Conservation (phyloP, 2,888 invertebrate species). For the Margaritifera margaritifera region DNA sequence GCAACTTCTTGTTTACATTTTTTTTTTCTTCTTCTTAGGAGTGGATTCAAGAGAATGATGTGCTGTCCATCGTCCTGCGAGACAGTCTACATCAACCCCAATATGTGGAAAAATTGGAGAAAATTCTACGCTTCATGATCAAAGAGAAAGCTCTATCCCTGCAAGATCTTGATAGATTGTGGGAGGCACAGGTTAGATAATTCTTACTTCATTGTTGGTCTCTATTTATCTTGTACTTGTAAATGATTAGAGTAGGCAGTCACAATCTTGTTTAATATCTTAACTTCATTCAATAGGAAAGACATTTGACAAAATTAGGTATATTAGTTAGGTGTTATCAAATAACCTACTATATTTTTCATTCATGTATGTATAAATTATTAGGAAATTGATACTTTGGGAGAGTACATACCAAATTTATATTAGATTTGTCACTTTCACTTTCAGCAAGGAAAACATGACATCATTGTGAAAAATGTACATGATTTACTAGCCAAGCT, state of each 20-base stretch:
- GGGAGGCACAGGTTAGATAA: constrained; percentile 87
- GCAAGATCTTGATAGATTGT: constrained; percentile 94
- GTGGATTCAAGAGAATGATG: constrained; percentile 96
- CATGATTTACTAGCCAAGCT: constrained; percentile 96
- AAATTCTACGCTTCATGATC: constrained; percentile 96
- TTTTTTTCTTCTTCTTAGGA: constrained; percentile 42
- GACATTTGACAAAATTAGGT: too few species aligned
- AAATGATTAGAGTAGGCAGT: too few species aligned
- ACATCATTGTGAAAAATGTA: constrained; percentile 96
- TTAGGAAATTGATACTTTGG: not conserved
- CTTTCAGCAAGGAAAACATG: constrained; percentile 89
- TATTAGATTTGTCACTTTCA: constrained; percentile 8
- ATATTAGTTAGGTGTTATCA: too few species aligned
- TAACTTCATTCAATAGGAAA: too few species aligned
- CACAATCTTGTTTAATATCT: too few species aligned
- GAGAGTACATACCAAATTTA: not conserved
- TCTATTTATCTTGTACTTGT: too few species aligned
- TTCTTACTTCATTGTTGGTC: too few species aligned
- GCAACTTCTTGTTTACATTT: not conserved
- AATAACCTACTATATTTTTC: too few species aligned
- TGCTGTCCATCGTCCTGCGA: constrained; percentile 93
- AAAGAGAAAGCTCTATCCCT: constrained; percentile 86
- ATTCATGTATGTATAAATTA: not conserved
- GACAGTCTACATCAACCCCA: constrained; percentile 96
- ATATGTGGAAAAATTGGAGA: constrained; percentile 97